Percentiles rank a stretch among this genome's conserved stretches.
Evolutionary conservation across 2,797 vertebrate genomes (phyloP).

Genomic region (Picus viridis): DNA sequence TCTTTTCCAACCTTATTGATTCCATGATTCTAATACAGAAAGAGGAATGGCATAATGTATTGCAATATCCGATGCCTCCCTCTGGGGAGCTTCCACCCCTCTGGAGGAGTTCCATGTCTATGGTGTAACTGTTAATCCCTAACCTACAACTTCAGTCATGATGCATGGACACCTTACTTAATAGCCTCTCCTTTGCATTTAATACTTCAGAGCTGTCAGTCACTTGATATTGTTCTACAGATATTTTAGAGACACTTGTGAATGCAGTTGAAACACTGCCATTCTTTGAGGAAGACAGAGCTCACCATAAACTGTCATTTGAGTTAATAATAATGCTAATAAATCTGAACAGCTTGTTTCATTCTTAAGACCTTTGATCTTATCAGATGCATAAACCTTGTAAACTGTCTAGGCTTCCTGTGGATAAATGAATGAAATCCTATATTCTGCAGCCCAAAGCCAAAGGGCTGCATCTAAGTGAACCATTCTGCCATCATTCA

Average conservation of each 20-base stretch:
- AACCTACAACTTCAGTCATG: background rate
- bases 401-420: background rate
- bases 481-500: background rate
- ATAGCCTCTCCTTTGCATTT: background rate
- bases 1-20: no score
- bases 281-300: background rate
- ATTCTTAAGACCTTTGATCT: slow-evolving; percentile 9
- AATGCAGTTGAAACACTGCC: background rate
- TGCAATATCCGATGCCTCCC: no score
- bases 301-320: slow-evolving; percentile 8
- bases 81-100: no score
- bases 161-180: background rate
- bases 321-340: slow-evolving; percentile 33
- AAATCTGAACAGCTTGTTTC: slow-evolving; percentile 18
- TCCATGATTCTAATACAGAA: no score
- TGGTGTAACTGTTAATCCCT: no score
- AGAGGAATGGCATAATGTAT: no score
- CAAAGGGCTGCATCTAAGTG: background rate
- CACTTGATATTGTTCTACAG: no score
- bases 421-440: background rate
- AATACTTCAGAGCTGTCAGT: background rate
- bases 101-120: no score
- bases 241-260: background rate
- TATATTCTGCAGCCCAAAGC: background rate
- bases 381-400: background rate